Evolutionary conservation across 2,888 invertebrate genomes (phyloP).

Genomic region (Drosophila recens): DNA sequence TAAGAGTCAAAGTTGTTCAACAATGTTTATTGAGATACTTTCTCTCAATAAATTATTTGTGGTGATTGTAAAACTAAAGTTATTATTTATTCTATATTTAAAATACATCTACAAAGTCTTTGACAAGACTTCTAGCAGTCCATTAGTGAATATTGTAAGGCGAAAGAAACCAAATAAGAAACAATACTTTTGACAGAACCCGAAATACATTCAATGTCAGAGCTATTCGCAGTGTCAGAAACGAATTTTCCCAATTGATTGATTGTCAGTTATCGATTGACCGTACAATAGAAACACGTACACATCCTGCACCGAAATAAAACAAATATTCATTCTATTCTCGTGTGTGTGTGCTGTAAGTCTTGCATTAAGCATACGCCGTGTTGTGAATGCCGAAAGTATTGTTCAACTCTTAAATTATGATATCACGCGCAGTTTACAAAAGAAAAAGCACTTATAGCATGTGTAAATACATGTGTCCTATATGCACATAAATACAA

Average conservation of each 20-base stretch:
- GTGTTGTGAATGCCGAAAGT: neutral
- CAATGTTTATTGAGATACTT: neutral
- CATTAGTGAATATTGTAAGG: neutral
- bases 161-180: neutral
- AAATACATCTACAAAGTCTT: neutral
- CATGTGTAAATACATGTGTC: slow-evolving; percentile 1
- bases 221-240: slow-evolving; percentile 25
- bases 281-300: neutral
- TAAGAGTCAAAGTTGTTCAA: slow-evolving; percentile 11
- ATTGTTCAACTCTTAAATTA: slow-evolving; percentile 12
- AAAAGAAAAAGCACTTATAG: neutral
- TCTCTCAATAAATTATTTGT: no score
- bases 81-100: no score
- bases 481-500: neutral
- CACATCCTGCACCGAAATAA: slow-evolving; percentile 1
- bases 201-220: slow-evolving; percentile 10
- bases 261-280: slow-evolving; percentile 36
- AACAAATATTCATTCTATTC: slow-evolving; percentile 1
- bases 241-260: slow-evolving; percentile 27
- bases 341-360: slow-evolving; percentile 8
- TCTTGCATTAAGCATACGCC: slow-evolving; percentile 8
- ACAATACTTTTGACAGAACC: neutral
- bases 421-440: neutral
- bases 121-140: slow-evolving; percentile 5
- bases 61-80: no score